These are phyloP conservation scores for Orthosia incerta DNA, from an alignment of 2,888 invertebrate species.

Conservation along the genomic window DNA sequence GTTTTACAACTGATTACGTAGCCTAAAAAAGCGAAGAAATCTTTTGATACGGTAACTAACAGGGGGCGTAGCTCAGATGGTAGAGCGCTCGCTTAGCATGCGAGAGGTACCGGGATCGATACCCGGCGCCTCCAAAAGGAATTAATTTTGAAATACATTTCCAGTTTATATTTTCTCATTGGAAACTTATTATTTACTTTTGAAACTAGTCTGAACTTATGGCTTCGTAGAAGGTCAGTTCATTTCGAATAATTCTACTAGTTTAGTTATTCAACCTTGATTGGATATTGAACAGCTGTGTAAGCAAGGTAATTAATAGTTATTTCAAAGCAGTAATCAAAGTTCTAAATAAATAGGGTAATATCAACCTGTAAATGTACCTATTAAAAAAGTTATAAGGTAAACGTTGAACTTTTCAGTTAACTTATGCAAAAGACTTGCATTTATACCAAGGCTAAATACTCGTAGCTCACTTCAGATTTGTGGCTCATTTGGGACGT, in stretches of 20 bases:
- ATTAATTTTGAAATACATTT: conserved; percentile 9
- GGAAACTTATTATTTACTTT: conserved; percentile 16
- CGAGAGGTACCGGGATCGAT: conserved; percentile 91
- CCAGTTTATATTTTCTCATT: conserved; percentile 10
- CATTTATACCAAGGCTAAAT: not conserved
- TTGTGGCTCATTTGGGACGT: not conserved
- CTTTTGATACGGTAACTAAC: conserved; percentile 13
- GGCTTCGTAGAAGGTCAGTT: not conserved
- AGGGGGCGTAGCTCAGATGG: conserved; percentile 88
- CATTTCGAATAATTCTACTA: not conserved
- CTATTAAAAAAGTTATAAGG: not conserved
- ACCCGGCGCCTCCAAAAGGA: conserved; percentile 77
- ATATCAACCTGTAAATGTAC: not conserved
- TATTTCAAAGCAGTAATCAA: not conserved
- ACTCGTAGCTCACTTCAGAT: not conserved
- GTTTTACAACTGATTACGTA: not conserved
- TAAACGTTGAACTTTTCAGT: not conserved
- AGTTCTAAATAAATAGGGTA: not conserved
- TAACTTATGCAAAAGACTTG: not conserved
- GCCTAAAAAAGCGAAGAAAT: not conserved
- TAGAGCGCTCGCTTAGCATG: conserved; percentile 89
- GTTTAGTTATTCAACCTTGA: not conserved
- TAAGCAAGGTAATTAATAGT: not conserved
- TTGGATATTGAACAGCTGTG: conserved; percentile 14
- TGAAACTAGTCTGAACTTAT: conserved; percentile 10